phyloP scores from a whole-genome alignment of 2,888 invertebrate genomes.

The Autographa gamma region DNA sequence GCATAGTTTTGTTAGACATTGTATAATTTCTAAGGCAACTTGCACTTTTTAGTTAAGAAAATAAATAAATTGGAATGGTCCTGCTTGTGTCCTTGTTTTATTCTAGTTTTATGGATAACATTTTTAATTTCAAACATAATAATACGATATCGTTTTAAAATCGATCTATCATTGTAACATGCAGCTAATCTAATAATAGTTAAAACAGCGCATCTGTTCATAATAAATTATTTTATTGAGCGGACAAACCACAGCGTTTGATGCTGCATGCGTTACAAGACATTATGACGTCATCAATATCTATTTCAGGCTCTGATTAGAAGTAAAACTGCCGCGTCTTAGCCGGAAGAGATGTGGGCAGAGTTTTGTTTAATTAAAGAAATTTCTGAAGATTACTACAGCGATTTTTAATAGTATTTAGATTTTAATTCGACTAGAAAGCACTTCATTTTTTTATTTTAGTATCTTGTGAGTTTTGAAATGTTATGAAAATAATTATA shows the following conservation, averaged over 20 bases:
- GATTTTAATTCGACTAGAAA: too few species aligned
- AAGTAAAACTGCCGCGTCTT: background rate
- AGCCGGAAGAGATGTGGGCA: background rate
- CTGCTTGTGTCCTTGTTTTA: too few species aligned
- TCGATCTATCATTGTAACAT: constrained; percentile 39
- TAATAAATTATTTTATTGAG: constrained; percentile 45
- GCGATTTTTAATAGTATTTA: too few species aligned
- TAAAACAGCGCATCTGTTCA: constrained; percentile 20
- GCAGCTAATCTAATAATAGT: constrained; percentile 44
- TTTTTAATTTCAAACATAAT: background rate
- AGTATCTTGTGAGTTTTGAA: too few species aligned
- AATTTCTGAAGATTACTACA: too few species aligned
- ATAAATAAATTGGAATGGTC: too few species aligned
- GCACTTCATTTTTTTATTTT: too few species aligned
- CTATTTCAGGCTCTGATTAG: constrained; percentile 11
- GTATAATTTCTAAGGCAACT: too few species aligned
- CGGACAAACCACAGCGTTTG: constrained; percentile 26
- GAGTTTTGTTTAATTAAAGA: background rate
- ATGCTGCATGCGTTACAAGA: constrained; percentile 15
- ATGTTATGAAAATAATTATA: too few species aligned
- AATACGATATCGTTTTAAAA: constrained; percentile 23
- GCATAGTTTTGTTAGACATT: too few species aligned
- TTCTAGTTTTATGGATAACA: too few species aligned
- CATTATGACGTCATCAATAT: constrained; percentile 26
- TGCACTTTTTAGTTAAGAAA: too few species aligned